These are phyloP conservation scores for Thysanoteuthis rhombus DNA, from an alignment of 2,888 invertebrate species.

Conservation along the genomic window DNA sequence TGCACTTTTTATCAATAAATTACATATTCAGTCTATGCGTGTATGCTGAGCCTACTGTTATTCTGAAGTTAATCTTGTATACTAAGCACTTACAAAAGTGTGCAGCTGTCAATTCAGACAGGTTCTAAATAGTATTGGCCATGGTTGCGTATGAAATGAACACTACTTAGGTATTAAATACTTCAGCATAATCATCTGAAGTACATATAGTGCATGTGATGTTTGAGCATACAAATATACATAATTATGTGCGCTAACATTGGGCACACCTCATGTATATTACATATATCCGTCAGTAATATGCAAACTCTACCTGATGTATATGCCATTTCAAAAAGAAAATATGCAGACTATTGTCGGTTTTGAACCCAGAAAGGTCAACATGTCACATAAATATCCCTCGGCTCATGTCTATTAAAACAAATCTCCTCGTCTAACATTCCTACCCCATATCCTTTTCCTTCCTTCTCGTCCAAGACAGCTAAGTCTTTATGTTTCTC, in stretches of 20 bases:
- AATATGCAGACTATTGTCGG: not conserved
- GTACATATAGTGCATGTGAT: not conserved
- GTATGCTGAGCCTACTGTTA: too few species aligned
- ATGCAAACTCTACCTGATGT: not conserved
- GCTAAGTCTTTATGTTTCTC: not conserved
- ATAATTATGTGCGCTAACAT: not conserved
- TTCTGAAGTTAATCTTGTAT: too few species aligned
- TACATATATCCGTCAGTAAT: not conserved
- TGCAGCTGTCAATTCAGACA: too few species aligned
- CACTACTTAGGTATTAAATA: too few species aligned
- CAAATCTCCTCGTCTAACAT: not conserved
- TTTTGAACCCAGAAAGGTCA: not conserved
- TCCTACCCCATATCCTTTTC: not conserved
- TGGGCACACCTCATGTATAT: not conserved
- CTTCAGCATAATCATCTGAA: too few species aligned
- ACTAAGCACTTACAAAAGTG: too few species aligned
- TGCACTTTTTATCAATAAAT: too few species aligned
- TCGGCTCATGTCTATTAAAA: not conserved
- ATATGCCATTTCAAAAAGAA: conserved; percentile 12
- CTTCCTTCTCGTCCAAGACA: not conserved
- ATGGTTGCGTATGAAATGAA: too few species aligned
- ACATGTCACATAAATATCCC: not conserved
- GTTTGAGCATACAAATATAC: not conserved
- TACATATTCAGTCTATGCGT: too few species aligned
- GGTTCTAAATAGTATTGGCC: too few species aligned